Evolutionary conservation across 2,888 invertebrate species (phyloP), one percentile per base, ranked within the genome.

Genomic region (Marronus borbonicus): DNA sequence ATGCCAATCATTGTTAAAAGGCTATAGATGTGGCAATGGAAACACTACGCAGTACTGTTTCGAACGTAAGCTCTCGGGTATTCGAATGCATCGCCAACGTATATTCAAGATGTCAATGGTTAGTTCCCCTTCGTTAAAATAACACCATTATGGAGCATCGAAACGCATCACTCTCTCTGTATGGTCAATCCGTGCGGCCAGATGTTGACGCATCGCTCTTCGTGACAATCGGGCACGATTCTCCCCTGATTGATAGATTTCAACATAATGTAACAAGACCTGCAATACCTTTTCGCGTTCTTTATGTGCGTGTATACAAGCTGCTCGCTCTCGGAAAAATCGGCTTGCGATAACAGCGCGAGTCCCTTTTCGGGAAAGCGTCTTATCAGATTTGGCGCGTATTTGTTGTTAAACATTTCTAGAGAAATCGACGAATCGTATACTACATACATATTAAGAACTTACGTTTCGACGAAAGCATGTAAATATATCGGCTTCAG

Each of bases 41-140:
- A 72, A 72, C 72, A 72, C 58, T 39, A 66, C 17, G 24, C 58
- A 39, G 39, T 58, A 55, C 72, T 39, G 58, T 60, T 58, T 36
- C 36, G 58, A 72, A 60, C 58, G 58, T 58, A 20, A 39, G 72
- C 72, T 39, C 58, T 58, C 20, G 20, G n/a, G 58, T 39, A 72
- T 20, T 4, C 39, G 17, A 49, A 14, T 3, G 24, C 39, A 12
- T 44, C 72, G 39, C 8, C 17, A 58, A 39, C 55, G 58, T 72
- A 72, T 58, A 72, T 72, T 72, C 72, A 39, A 72, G 58, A 72
- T 60, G 72, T 72, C 72, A 72, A 39, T 58, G 72, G 72, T 17
- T 20, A 60, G 72, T 72, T 72, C 58, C 72, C 72, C 72, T 72
- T 72, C 58, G 72, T 72, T 72, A 72, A 72, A 72, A 58, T 72